Conservation (phyloP, 1,140 invertebrate genomes). For the Penaeus vannamei region DNA sequence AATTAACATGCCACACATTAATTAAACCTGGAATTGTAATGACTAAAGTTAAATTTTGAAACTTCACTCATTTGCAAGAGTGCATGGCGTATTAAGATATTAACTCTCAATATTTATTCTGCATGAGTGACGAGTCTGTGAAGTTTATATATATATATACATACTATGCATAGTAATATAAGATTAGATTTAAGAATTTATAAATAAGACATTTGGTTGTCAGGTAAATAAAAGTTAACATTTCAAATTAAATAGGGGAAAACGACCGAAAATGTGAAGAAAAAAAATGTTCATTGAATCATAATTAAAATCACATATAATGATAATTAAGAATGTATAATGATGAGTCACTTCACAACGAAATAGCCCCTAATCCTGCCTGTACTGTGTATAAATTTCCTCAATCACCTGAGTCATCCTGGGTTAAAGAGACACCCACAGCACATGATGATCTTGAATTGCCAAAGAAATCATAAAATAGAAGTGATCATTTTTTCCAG, state of each 20-base stretch:
- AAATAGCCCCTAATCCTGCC: no score
- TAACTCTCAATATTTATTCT: constrained; percentile 41
- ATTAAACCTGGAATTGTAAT: constrained; percentile 54
- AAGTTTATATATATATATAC: constrained; percentile 50
- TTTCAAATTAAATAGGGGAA: background rate
- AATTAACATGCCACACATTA: constrained; percentile 54
- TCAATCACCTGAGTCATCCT: no score
- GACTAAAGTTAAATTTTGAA: constrained; percentile 26
- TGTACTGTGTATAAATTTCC: no score
- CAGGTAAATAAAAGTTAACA: background rate
- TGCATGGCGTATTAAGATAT: constrained; percentile 47
- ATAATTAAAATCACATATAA: background rate
- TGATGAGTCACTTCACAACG: no score
- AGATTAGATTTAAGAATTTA: constrained; percentile 57
- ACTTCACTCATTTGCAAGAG: constrained; percentile 49
- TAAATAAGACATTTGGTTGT: constrained; percentile 1
- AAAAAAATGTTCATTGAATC: constrained; percentile 27
- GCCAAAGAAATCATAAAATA: no score
- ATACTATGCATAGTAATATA: constrained; percentile 63
- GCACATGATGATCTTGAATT: no score
- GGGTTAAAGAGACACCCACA: no score
- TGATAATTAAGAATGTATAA: background rate
- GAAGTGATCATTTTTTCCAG: no score
- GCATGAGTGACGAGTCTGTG: constrained; percentile 34
- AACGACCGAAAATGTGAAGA: background rate